These are phyloP conservation scores for Macrosiphum euphorbiae DNA, from an alignment of 2,888 invertebrate genomes.

Conservation along the genomic window DNA sequence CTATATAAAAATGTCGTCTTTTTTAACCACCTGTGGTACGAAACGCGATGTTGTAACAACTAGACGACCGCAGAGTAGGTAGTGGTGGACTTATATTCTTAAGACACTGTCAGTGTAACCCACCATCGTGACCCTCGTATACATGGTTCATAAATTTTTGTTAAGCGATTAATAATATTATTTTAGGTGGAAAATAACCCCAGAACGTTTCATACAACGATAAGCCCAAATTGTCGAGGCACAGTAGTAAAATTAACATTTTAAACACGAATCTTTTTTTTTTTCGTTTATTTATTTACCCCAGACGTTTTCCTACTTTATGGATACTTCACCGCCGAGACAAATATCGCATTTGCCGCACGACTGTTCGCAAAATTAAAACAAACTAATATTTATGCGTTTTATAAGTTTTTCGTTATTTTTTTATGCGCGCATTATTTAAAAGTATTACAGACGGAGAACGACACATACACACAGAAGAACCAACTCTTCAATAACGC, in stretches of 20 bases:
- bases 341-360: not conserved
- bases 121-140: not conserved
- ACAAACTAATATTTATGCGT: conserved; percentile 44
- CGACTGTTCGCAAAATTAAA: conserved; percentile 6
- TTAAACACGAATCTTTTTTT: conserved; percentile 1
- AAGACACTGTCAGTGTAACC: not conserved
- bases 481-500: not conserved
- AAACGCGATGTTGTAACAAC: not conserved
- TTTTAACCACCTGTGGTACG: not conserved
- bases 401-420: not conserved
- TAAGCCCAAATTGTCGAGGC: not conserved
- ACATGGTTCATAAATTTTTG: not conserved
- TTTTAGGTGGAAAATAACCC: not conserved
- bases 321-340: not conserved
- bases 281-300: not conserved
- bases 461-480: not conserved
- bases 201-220: not conserved
- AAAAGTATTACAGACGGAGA: not conserved
- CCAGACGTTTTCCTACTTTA: not conserved
- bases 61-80: not conserved
- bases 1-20: not conserved
- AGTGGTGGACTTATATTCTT: not conserved
- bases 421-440: not conserved
- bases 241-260: not conserved
- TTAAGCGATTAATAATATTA: not conserved